Evolutionary conservation across 2,888 invertebrate genomes (phyloP).

Genomic region (Lepidochitona cinerea): DNA sequence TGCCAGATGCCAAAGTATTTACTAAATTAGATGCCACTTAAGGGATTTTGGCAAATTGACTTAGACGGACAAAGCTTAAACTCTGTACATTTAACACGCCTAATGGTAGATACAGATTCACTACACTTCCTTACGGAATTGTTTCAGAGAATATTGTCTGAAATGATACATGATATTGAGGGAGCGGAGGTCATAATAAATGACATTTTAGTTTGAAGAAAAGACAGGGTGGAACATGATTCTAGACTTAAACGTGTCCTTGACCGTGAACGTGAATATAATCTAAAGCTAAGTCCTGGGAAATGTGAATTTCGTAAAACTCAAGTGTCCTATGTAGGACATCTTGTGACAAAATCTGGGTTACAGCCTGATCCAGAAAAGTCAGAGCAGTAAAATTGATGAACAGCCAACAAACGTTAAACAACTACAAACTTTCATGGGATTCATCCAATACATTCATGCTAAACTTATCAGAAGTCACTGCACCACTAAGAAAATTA

Average conservation of each 20-base stretch:
- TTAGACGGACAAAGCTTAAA: background rate
- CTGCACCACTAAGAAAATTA: background rate
- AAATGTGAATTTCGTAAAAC: constrained; percentile 12
- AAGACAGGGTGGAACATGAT: background rate
- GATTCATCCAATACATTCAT: constrained; percentile 24
- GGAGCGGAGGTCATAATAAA: background rate
- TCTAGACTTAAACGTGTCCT: background rate
- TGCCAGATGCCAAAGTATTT: background rate
- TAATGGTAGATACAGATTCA: background rate
- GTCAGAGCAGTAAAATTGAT: constrained; percentile 24
- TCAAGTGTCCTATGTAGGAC: background rate
- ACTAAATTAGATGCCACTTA: background rate
- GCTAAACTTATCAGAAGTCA: constrained; percentile 11
- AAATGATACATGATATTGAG: background rate
- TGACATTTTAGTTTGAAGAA: background rate
- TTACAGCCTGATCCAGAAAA: constrained; percentile 27
- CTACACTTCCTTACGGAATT: background rate
- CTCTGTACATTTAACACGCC: background rate
- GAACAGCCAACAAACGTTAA: constrained; percentile 25
- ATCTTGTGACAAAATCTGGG: background rate
- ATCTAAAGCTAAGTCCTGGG: background rate
- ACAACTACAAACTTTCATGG: constrained; percentile 28
- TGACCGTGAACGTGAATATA: background rate
- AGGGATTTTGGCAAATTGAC: background rate
- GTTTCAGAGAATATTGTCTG: background rate